Percentiles rank a stretch among this genome's conserved stretches.
Conservation (phyloP, 2,113 vertebrate genomes). For the Ariopsis seemanni region DNA sequence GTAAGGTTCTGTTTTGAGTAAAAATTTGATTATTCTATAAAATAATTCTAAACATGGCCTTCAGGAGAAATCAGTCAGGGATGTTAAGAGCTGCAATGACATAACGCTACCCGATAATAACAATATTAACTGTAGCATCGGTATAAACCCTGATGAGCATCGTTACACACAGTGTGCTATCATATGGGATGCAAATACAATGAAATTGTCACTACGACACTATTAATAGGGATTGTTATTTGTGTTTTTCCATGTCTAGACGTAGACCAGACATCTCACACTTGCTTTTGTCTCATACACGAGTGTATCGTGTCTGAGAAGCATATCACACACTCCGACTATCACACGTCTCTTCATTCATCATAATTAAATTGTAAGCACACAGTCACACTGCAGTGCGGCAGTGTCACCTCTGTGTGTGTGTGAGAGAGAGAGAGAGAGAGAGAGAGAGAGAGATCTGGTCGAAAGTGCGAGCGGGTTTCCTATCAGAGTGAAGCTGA, state of each 20-base stretch:
- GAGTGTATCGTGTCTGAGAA: neutral
- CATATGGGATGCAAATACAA: neutral
- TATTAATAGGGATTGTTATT: neutral
- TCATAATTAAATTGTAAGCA: conserved; percentile 44
- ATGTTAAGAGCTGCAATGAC: neutral
- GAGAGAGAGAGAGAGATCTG: neutral
- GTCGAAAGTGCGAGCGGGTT: neutral
- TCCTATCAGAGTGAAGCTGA: neutral
- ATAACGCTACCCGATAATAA: neutral
- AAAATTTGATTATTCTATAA: neutral
- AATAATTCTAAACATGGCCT: neutral
- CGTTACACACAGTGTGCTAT: neutral
- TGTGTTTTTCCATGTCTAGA: neutral
- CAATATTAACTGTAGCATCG: neutral
- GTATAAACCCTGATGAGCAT: neutral
- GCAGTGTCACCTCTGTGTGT: conserved; percentile 40
- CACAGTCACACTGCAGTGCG: conserved; percentile 47
- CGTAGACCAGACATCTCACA: neutral
- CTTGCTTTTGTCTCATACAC: neutral
- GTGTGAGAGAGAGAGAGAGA: neutral
- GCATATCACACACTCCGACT: conserved; percentile 23
- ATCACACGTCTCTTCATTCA: conserved; percentile 46
- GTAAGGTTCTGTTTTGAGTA: neutral
- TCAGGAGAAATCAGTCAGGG: too few species aligned
- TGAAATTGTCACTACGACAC: neutral